Percentiles rank a stretch among this genome's conserved stretches.
phyloP scores from a whole-genome alignment of 2,113 vertebrate genomes.

The Progne subis region DNA sequence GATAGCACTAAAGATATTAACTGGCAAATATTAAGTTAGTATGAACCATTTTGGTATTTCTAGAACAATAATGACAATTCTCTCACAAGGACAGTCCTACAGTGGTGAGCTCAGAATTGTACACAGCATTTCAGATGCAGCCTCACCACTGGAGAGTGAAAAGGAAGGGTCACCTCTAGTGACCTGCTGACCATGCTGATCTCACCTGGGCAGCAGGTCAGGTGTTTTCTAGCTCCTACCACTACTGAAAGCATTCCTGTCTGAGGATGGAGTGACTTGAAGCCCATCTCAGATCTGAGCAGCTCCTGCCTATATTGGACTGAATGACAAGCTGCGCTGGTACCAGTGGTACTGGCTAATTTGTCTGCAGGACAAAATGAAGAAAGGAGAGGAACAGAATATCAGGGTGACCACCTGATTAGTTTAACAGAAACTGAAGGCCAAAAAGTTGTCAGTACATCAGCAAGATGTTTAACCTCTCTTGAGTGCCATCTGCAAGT shows the following conservation, averaged over 20 bases:
- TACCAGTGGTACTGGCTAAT: neutral
- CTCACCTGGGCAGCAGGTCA: neutral
- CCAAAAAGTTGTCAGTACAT: neutral
- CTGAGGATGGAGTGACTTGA: neutral
- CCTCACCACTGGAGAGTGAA: neutral
- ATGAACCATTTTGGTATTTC: neutral
- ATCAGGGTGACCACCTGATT: neutral
- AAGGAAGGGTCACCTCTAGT: neutral
- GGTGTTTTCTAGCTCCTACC: neutral
- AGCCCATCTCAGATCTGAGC: neutral
- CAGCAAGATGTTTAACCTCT: neutral
- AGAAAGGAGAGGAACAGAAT: neutral
- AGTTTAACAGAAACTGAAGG: neutral
- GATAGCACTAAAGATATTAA: neutral
- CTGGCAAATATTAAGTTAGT: neutral
- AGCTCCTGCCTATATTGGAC: neutral
- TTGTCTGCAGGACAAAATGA: neutral
- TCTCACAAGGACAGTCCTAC: neutral
- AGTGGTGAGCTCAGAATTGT: neutral
- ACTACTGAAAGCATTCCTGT: neutral
- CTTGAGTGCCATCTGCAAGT: neutral
- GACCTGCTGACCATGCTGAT: neutral
- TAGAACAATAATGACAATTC: neutral
- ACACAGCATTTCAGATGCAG: accelerated
- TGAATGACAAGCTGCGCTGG: neutral